These are phyloP conservation scores for Synaphobranchus kaupii DNA, from an alignment of 2,797 vertebrate genomes.

Conservation along the genomic window DNA sequence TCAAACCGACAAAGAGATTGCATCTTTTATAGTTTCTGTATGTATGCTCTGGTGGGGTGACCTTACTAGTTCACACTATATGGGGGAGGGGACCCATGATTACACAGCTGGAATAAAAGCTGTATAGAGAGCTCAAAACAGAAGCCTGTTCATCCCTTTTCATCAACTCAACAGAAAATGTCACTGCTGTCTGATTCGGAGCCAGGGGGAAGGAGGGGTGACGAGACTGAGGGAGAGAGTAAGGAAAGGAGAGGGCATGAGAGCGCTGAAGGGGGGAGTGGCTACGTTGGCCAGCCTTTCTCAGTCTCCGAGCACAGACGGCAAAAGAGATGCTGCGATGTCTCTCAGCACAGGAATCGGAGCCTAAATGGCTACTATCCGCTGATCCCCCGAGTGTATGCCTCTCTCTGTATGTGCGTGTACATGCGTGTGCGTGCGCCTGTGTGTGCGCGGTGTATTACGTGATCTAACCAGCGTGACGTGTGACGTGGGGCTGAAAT, in stretches of 20 bases:
- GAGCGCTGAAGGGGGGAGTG: neutral
- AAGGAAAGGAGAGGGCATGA: neutral
- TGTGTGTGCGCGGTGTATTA: neutral
- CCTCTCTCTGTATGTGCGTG: neutral
- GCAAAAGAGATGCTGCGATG: neutral
- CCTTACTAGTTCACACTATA: too few species aligned
- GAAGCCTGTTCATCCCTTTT: neutral
- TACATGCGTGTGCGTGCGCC: neutral
- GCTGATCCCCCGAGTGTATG: neutral
- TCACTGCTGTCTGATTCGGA: neutral
- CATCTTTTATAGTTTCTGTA: too few species aligned
- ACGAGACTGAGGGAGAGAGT: neutral
- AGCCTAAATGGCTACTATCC: neutral
- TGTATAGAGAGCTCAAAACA: neutral
- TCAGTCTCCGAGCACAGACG: neutral
- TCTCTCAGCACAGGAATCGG: neutral
- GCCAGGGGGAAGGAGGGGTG: neutral
- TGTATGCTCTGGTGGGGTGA: too few species aligned
- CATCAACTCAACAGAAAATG: neutral
- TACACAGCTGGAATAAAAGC: neutral
- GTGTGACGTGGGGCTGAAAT: conserved; percentile 26
- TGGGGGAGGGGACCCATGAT: too few species aligned
- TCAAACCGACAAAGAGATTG: too few species aligned
- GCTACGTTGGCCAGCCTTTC: neutral
- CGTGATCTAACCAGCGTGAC: conserved; percentile 5